Conservation (phyloP, 64 coral and sea anemone genomes). For the Dendronephthya gigantea region DNA sequence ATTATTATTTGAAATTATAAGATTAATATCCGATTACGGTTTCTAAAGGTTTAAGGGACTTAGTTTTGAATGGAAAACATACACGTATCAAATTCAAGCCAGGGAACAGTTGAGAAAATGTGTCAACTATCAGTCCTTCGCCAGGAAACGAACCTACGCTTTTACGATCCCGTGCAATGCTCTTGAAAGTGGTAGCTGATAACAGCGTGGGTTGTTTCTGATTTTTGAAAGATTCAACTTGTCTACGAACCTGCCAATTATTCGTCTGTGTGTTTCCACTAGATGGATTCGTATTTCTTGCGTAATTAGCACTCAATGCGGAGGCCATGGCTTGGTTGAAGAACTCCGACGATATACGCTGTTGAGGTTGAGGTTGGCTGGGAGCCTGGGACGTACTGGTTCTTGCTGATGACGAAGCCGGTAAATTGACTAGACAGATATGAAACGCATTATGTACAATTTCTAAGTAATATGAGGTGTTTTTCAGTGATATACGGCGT, state of each 20-base stretch:
- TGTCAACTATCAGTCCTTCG: too few species aligned
- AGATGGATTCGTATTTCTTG: neutral
- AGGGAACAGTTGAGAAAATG: too few species aligned
- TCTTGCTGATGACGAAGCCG: neutral
- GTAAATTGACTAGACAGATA: neutral
- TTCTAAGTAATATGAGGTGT: neutral
- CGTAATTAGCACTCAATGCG: neutral
- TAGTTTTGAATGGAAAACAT: too few species aligned
- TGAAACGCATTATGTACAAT: neutral
- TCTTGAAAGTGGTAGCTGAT: too few species aligned
- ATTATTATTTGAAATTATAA: too few species aligned
- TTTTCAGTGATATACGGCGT: too few species aligned
- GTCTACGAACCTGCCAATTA: neutral
- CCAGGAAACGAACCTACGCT: too few species aligned
- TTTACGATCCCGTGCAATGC: too few species aligned
- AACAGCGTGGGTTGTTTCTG: neutral
- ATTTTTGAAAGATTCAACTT: neutral
- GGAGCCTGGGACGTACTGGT: too few species aligned
- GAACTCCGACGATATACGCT: neutral
- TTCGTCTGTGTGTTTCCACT: neutral
- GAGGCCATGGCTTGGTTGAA: conserved; percentile 4
- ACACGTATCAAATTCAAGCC: too few species aligned
- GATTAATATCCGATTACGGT: too few species aligned
- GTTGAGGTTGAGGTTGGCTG: neutral
- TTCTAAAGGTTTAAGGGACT: too few species aligned